Percentiles rank a stretch among this genome's conserved stretches.
phyloP scores from a whole-genome alignment of 2,888 invertebrate species.

The Hirtodrosophila confusa region DNA sequence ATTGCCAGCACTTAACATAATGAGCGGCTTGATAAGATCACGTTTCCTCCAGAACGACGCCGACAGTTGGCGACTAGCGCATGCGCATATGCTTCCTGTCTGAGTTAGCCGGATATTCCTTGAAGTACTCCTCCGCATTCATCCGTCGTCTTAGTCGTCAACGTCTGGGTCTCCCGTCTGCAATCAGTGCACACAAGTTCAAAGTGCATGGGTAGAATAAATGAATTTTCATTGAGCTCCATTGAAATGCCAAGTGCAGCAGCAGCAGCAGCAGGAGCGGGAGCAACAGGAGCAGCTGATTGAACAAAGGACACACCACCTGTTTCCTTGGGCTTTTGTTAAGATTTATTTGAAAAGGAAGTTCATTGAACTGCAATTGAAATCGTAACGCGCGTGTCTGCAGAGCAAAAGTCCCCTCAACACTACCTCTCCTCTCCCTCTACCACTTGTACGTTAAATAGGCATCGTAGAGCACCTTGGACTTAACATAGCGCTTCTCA shows the following conservation, averaged over 20 bases:
- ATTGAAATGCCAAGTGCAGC: constrained; percentile 51
- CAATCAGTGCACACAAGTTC: constrained; percentile 68
- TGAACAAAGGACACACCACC: constrained; percentile 71
- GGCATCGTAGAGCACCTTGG: constrained; percentile 51
- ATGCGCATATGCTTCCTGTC: constrained; percentile 75
- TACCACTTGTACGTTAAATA: constrained; percentile 55
- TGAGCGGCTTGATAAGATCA: constrained; percentile 75
- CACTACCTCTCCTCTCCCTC: not conserved
- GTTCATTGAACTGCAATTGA: constrained; percentile 72
- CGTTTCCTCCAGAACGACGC: constrained; percentile 62
- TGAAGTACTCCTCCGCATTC: constrained; percentile 56
- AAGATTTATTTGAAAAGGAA: constrained; percentile 52
- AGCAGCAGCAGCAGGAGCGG: constrained; percentile 19
- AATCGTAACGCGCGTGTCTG: constrained; percentile 34
- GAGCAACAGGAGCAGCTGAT: constrained; percentile 23
- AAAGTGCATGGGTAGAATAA: constrained; percentile 66
- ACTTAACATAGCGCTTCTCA: constrained; percentile 40
- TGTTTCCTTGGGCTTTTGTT: constrained; percentile 76
- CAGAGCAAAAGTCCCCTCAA: not conserved
- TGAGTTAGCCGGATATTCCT: constrained; percentile 67
- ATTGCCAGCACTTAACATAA: constrained; percentile 78
- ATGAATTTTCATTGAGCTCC: constrained; percentile 44
- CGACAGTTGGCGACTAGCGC: constrained; percentile 63
- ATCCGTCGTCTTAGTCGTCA: constrained; percentile 33
- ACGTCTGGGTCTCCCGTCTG: constrained; percentile 26